These are phyloP conservation scores for Limanda limanda DNA, from an alignment of 2,113 vertebrate species.

Conservation along the genomic window DNA sequence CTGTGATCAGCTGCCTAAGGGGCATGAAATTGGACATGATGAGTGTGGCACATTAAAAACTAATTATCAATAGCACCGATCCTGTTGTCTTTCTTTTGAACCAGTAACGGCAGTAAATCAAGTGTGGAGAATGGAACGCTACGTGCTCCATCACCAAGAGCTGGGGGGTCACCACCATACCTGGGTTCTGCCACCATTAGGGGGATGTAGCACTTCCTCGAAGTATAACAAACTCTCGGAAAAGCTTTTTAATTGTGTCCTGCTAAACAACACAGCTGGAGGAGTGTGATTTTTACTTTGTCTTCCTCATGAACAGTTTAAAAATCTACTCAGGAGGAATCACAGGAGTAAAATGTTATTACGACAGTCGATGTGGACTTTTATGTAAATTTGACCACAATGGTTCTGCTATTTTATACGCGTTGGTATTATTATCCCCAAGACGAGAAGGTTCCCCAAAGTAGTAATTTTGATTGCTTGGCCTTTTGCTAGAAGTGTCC, in stretches of 20 bases:
- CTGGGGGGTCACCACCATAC: slow-evolving; percentile 52
- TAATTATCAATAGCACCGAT: slow-evolving; percentile 80
- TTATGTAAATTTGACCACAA: too few species aligned
- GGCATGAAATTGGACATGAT: slow-evolving; percentile 84
- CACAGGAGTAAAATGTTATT: too few species aligned
- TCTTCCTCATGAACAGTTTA: too few species aligned
- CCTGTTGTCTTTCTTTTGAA: slow-evolving; percentile 76
- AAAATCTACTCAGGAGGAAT: too few species aligned
- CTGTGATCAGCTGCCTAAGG: slow-evolving; percentile 78
- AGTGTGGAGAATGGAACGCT: slow-evolving; percentile 71
- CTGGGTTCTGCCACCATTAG: slow-evolving; percentile 33
- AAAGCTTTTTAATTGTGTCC: not conserved
- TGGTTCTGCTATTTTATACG: not conserved
- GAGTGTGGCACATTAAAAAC: slow-evolving; percentile 84
- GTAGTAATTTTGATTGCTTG: too few species aligned
- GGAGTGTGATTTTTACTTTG: not conserved
- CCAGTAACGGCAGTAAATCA: slow-evolving; percentile 62
- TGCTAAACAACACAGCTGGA: not conserved
- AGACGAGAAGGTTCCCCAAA: too few species aligned
- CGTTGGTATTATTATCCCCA: too few species aligned
- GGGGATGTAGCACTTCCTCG: slow-evolving; percentile 10
- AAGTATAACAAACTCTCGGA: not conserved
- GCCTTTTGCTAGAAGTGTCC: too few species aligned
- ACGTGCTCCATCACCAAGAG: slow-evolving; percentile 46
- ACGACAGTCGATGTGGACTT: too few species aligned